Conservation (phyloP, 2,113 vertebrate genomes). For the Bos taurus region DNA sequence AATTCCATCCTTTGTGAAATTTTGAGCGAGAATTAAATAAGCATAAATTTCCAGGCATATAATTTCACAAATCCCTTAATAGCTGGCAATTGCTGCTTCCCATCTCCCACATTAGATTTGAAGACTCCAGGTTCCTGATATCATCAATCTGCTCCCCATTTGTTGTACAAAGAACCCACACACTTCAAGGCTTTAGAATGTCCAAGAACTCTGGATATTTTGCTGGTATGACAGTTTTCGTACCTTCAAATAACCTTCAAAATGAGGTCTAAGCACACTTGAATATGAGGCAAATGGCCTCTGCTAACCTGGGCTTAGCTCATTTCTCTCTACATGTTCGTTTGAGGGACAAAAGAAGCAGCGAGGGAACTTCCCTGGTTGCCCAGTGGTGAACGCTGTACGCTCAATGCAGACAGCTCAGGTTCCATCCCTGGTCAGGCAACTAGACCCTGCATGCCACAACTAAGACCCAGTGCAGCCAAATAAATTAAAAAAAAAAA, state of each 20-base stretch:
- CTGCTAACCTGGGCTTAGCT: not conserved
- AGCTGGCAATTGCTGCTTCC: not conserved
- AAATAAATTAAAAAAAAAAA: not conserved
- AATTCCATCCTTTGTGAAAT: not conserved
- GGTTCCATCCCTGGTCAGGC: not conserved
- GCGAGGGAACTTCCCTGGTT: not conserved
- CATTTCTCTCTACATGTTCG: not conserved
- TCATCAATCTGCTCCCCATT: not conserved
- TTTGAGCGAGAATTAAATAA: not conserved
- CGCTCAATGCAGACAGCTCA: not conserved
- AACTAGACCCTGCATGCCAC: not conserved
- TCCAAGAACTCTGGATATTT: not conserved
- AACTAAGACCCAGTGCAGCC: fast-evolving
- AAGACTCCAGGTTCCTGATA: not conserved
- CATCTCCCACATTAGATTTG: too few relatives aligned
- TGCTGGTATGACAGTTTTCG: not conserved
- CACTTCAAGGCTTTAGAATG: not conserved
- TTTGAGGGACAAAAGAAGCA: not conserved
- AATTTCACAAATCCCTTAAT: not conserved
- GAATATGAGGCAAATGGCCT: not conserved
- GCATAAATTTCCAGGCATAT: not conserved
- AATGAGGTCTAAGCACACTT: not conserved
- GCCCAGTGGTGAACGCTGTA: not conserved
- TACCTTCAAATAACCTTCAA: not conserved
- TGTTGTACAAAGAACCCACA: not conserved